Base-by-base conservation (phyloP, 2,113 vertebrate species). In the Mirza zaza region DNA sequence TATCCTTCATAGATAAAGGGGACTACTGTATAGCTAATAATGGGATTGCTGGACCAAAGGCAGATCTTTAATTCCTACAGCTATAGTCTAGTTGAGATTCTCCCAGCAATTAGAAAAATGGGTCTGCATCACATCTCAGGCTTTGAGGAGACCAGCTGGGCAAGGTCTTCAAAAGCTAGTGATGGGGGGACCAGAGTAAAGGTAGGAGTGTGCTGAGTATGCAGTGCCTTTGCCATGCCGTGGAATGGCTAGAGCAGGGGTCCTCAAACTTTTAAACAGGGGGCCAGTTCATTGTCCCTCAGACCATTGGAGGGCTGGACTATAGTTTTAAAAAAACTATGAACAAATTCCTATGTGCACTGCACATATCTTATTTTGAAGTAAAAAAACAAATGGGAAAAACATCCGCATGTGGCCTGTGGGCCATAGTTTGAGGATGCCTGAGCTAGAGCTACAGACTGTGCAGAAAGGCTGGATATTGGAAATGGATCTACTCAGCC, bases 31-130 rank as follows among this genome's bases (percentile, higher is more conserved):
- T 55, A 32, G 67, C 52, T 36, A 57, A 9, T 42, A 57, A 14
- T 87, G 25, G 9, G 18, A 61, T 48, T 89, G 13, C 71, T 77
- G 42, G 14, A 97, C 67, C 97, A 98, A 97, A 90, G 97, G 95
- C 95, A 97, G 94, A 96, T 57, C 76, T 91, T 96, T 63, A 95
- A 84, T 97, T 97, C 96, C 96, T 96, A 34, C 23, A 83, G 71
- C 50, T 97, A 83, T 45, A 71, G 91, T 95, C 89, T 93, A 94
- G 92, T 81, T 96, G 97, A 94, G 95, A 92, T 84, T 97, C 48
- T 34, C 23, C 91, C 93, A 93, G 81, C 48, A 70, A 0, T 55
- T 77, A 52, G 89, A 12, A 76, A 87, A 73, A 77, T 80, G 15
- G 80, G 25, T 61, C 39, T 75, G 20, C 5, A 12, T 93, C 57